Conservation (phyloP, 2,113 vertebrate species). For the Datnioides undecimradiatus region DNA sequence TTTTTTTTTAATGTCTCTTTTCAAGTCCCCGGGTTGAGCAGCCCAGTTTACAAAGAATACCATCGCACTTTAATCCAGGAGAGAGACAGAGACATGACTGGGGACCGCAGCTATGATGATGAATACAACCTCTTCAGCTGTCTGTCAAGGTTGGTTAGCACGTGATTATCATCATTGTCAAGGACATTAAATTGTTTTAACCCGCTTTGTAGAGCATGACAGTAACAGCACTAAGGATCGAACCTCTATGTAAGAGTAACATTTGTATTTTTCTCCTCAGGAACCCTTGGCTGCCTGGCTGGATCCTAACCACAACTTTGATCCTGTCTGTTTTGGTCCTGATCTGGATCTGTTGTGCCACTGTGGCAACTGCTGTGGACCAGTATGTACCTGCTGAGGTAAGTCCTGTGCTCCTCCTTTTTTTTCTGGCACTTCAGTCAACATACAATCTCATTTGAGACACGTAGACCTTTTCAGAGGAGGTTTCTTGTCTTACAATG, state of each 20-base stretch:
- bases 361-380: constrained; percentile 96
- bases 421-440: background rate
- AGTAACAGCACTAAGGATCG: background rate
- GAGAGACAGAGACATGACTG: constrained; percentile 77
- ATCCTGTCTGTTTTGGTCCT: constrained; percentile 94
- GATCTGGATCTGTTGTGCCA: constrained; percentile 98
- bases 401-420: background rate
- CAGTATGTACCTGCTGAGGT: constrained; percentile 96
- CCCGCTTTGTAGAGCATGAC: background rate
- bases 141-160: constrained; percentile 83
- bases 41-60: constrained; percentile 83
- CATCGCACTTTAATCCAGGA: constrained; percentile 79
- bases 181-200: background rate
- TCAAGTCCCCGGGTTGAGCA: constrained; percentile 61
- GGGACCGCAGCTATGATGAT: constrained; percentile 70
- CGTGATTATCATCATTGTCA: background rate
- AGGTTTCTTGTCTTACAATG: too few relatives aligned
- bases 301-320: constrained; percentile 94
- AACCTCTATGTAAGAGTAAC: background rate
- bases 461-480: background rate
- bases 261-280: constrained; percentile 71
- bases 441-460: background rate
- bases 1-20: too few relatives aligned
- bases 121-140: constrained; percentile 92
- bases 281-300: constrained; percentile 91